Conservation (phyloP, 2,888 invertebrate species). For the Nephrotoma appendiculata region DNA sequence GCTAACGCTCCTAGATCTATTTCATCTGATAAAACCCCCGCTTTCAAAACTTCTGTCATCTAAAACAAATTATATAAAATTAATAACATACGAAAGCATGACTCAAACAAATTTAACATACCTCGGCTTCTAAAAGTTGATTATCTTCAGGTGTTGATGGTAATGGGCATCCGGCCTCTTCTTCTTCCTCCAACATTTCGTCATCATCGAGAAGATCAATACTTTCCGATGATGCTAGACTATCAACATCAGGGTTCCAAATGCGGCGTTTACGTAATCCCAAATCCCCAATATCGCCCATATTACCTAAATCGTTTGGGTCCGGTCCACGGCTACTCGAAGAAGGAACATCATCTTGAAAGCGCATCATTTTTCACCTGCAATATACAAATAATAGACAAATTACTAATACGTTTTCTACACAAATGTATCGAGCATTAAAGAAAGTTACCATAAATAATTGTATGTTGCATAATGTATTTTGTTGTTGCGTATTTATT, state of each 20-base stretch:
- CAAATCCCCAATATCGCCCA: neutral
- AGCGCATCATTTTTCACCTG: neutral
- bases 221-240: slow-evolving; percentile 22
- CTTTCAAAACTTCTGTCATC: slow-evolving; percentile 76
- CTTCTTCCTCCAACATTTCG: slow-evolving; percentile 39
- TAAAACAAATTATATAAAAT: slow-evolving; percentile 16
- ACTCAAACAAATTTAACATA: slow-evolving; percentile 19
- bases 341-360: neutral
- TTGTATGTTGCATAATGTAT: no score
- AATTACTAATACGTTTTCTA: neutral
- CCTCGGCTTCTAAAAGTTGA: slow-evolving; percentile 66
- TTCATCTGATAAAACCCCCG: slow-evolving; percentile 71
- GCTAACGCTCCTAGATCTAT: slow-evolving; percentile 70
- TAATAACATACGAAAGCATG: neutral
- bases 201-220: slow-evolving; percentile 25
- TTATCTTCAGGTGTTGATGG: slow-evolving; percentile 80
- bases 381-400: neutral
- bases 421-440: neutral
- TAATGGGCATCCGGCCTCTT: slow-evolving; percentile 68
- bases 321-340: neutral
- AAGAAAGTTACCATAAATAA: neutral
- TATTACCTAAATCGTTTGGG: neutral
- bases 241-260: slow-evolving; percentile 26
- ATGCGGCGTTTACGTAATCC: slow-evolving; percentile 26
- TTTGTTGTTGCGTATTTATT: no score